Evolutionary conservation across 2,888 invertebrate species (phyloP), one percentile per base, ranked within the genome.

Genomic region (Coenonympha arcania): DNA sequence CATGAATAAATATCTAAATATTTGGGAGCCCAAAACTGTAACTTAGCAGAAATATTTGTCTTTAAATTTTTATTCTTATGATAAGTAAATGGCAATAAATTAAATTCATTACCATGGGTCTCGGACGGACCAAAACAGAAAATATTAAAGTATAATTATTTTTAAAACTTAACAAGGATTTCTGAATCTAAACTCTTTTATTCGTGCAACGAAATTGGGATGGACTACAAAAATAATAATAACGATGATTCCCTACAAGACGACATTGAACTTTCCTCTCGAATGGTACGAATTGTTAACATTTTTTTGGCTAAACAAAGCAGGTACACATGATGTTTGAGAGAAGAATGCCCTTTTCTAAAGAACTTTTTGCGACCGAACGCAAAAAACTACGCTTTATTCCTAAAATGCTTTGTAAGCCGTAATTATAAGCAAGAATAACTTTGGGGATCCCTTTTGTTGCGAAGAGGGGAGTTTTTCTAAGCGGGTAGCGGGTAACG

Each of bases 381-480:
- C 60, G 54, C 69, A 81, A 80, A 85, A 77, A 77, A 57, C 57
- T 56, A 64, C 62, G 68, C 71, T 73, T 73, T 78, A 69, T 71
- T 66, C 68, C 68, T 73, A 66, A 77, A 79, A 75, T 68, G 75
- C 80, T 79, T 80, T 79, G 80, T 76, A 70, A 69, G 63, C 64
- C 70, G 71, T 80, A 82, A 82, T 83, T 81, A 81, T 81, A 79
- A 82, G 76, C 76, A 78, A 79, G 77, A 84, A 84, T 84, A 80
- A 79, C 74, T 80, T 81, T 73, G 77, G 78, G 80, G 78, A 78
- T 78, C 72, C 81, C 81, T 79, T 78, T 84, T 82, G 80, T 80
- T 74, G 62, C 44, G 55, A 50, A 61, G 64, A 75, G 81, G 80
- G 84, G 79, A 77, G 78, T 79, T 84, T 84, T 84, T 81, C 69